Evolutionary conservation across 92 coral and sea anemone species (phyloP).

Genomic region (Siderastrea radians): DNA sequence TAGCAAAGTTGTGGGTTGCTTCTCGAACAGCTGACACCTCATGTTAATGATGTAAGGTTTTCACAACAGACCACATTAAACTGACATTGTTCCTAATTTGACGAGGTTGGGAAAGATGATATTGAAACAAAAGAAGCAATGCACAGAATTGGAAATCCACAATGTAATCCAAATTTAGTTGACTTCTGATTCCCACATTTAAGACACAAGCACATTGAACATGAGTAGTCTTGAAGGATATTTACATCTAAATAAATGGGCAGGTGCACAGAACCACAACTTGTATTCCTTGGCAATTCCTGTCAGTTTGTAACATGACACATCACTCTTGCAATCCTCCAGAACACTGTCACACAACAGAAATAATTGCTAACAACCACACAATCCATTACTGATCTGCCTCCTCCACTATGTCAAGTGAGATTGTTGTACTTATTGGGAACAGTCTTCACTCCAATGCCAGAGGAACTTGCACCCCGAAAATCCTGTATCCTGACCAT

Average conservation of each 20-base stretch:
- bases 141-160: background rate
- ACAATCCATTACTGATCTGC: background rate
- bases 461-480: background rate
- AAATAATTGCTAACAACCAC: background rate
- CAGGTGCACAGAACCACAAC: slow-evolving; percentile 5
- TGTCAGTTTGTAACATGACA: background rate
- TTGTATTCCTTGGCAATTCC: background rate
- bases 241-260: background rate
- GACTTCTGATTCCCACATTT: background rate
- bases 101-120: background rate
- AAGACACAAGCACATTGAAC: background rate
- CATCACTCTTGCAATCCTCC: background rate
- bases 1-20: background rate
- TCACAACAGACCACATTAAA: background rate
- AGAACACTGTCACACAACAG: background rate
- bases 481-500: background rate
- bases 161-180: too few relatives aligned
- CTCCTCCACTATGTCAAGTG: background rate
- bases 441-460: background rate
- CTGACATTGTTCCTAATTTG: background rate
- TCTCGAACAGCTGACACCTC: background rate
- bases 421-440: background rate
- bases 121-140: background rate
- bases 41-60: too few relatives aligned
- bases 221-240: background rate